These are phyloP conservation scores for Amazona finschi DNA, from an alignment of 2,797 vertebrate genomes.

Conservation along the genomic window DNA sequence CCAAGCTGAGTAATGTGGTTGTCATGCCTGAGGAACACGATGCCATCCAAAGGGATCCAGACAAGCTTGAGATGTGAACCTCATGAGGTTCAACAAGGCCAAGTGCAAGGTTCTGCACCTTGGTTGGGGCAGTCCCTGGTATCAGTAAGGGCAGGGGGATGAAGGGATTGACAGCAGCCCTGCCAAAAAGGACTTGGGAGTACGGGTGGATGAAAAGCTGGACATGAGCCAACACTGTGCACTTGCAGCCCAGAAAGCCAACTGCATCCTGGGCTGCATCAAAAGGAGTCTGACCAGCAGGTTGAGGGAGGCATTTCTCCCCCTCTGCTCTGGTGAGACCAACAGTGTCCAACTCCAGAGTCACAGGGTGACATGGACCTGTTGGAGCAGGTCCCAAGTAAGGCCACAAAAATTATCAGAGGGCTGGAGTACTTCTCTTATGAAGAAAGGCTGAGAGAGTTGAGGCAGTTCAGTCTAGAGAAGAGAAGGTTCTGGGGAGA, in stretches of 20 bases:
- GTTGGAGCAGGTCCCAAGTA: neutral
- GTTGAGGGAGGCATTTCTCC: neutral
- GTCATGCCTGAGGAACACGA: neutral
- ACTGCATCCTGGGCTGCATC: neutral
- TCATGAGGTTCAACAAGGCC: neutral
- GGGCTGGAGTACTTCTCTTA: neutral
- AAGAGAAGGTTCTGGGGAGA: neutral
- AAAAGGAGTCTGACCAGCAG: neutral
- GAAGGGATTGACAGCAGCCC: neutral
- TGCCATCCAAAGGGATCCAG: neutral
- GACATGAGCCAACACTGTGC: fast-evolving
- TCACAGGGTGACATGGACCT: too few species aligned
- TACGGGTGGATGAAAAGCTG: neutral
- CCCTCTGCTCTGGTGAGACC: neutral
- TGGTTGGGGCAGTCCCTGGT: fast-evolving
- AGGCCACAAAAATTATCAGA: neutral
- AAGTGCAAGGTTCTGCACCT: neutral
- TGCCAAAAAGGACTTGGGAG: neutral
- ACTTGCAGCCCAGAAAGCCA: neutral
- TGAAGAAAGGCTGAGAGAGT: neutral
- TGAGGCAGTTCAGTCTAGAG: neutral
- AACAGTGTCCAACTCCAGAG: neutral
- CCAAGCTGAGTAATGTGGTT: neutral
- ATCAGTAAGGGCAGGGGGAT: too few species aligned
- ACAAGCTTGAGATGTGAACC: neutral